Percentiles rank a stretch among this genome's conserved stretches.
phyloP scores from a whole-genome alignment of 92 coral and sea anemone genomes.

The Zoanthus sansibaricus region DNA sequence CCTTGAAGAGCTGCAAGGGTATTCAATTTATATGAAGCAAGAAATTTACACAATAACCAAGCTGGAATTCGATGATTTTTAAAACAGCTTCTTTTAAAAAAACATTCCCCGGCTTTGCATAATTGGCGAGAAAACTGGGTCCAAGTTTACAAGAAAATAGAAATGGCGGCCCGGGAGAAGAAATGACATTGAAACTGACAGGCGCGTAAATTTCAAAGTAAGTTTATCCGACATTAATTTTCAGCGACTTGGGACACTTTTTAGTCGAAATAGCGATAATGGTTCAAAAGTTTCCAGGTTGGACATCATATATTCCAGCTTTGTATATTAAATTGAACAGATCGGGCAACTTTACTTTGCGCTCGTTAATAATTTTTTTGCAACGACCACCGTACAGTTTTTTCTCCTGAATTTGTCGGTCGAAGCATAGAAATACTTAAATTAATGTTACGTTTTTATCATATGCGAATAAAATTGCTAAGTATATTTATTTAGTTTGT shows the following conservation, averaged over 20 bases:
- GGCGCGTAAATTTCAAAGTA: neutral
- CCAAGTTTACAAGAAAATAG: constrained; percentile 24
- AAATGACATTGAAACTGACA: neutral
- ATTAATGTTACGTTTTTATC: neutral
- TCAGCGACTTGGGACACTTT: neutral
- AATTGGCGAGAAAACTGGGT: neutral
- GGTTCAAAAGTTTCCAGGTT: neutral
- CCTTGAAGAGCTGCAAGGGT: neutral
- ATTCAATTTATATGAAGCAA: neutral
- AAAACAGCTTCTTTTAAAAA: too few relatives aligned
- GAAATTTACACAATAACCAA: neutral
- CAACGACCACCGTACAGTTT: neutral
- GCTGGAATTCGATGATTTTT: too few relatives aligned
- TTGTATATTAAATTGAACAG: too few relatives aligned
- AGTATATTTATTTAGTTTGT: too few relatives aligned
- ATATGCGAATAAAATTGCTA: too few relatives aligned
- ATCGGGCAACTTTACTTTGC: neutral
- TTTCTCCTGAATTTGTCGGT: neutral
- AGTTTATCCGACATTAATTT: neutral
- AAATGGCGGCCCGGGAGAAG: constrained; percentile 10
- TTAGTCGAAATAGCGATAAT: neutral
- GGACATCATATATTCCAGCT: too few relatives aligned
- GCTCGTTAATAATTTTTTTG: neutral
- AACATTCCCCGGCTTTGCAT: neutral
- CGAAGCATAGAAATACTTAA: neutral